Conservation (phyloP, 2,797 vertebrate species). For the Myotis vivesi region DNA sequence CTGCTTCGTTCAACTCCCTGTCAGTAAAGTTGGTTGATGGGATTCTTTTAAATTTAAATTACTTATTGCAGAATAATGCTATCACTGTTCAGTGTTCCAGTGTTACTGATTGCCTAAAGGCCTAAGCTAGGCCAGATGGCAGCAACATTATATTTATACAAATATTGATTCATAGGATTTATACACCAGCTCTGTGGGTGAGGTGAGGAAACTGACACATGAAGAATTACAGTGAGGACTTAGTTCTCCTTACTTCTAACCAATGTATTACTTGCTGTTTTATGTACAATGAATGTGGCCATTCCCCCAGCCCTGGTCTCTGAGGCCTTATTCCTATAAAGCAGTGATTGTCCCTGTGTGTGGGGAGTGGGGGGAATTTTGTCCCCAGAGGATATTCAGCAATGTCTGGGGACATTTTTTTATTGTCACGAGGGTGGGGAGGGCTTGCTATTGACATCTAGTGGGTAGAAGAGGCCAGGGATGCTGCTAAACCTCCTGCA, state of each 20-base stretch:
- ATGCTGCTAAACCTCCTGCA: neutral
- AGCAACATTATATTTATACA: neutral
- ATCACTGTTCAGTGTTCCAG: neutral
- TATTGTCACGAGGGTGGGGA: neutral
- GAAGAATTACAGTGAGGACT: neutral
- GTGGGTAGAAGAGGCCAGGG: neutral
- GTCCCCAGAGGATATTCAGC: neutral
- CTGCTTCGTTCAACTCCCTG: neutral
- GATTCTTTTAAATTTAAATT: slow-evolving; percentile 16
- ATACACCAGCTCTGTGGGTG: neutral
- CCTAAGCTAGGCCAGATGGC: neutral
- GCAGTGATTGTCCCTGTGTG: neutral
- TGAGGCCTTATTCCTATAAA: neutral
- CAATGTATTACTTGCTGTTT: neutral
- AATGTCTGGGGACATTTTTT: neutral
- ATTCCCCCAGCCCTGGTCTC: neutral
- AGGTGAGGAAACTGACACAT: neutral
- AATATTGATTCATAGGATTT: neutral
- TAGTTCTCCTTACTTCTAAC: neutral
- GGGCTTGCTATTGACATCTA: neutral
- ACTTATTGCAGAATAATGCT: neutral
- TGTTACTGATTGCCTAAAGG: neutral
- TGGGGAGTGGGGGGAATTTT: neutral
- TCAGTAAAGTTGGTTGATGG: neutral
- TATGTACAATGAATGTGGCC: neutral